These are phyloP conservation scores for Gambusia yucatana DNA, from an alignment of 2,797 vertebrate genomes.

Conservation along the genomic window DNA sequence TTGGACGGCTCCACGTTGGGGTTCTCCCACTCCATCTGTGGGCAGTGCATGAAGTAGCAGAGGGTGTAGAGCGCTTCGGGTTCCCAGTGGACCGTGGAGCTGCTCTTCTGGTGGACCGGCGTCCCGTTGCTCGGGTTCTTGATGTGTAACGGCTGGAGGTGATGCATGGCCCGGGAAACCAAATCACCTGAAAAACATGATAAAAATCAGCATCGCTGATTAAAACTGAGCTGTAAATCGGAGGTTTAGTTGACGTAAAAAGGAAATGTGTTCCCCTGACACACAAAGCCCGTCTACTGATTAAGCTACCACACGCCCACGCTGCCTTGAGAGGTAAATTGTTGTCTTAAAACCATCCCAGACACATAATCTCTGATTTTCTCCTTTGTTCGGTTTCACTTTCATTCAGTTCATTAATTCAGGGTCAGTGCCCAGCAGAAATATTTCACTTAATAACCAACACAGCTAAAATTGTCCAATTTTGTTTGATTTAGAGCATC, in stretches of 20 bases:
- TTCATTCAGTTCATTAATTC: background rate
- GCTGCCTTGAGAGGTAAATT: conserved; percentile 41
- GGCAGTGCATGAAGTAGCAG: conserved; percentile 99
- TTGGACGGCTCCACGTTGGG: conserved; percentile 96
- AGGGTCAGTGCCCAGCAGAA: background rate
- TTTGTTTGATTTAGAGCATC: background rate
- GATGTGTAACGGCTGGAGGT: conserved; percentile 93
- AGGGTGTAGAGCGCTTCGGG: conserved; percentile 96
- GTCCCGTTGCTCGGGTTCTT: conserved; percentile 91
- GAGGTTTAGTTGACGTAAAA: conserved; percentile 23
- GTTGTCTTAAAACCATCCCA: conserved; percentile 40
- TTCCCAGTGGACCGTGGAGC: conserved; percentile 91
- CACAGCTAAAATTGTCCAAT: background rate
- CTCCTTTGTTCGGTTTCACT: background rate
- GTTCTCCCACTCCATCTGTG: conserved; percentile 98
- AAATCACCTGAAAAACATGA: conserved; percentile 85
- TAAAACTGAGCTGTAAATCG: conserved; percentile 10
- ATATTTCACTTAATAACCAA: background rate
- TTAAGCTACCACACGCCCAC: conserved; percentile 49
- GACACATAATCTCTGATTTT: conserved; percentile 6
- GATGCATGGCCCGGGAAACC: conserved; percentile 96
- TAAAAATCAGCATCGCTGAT: background rate
- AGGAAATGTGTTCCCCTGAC: conserved; percentile 17
- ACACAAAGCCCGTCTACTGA: conserved; percentile 36
- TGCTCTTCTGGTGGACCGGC: conserved; percentile 89